Evolutionary conservation across 2,888 invertebrate genomes (phyloP), one percentile per base, ranked within the genome.

Genomic region (Ormyrus labotus): DNA sequence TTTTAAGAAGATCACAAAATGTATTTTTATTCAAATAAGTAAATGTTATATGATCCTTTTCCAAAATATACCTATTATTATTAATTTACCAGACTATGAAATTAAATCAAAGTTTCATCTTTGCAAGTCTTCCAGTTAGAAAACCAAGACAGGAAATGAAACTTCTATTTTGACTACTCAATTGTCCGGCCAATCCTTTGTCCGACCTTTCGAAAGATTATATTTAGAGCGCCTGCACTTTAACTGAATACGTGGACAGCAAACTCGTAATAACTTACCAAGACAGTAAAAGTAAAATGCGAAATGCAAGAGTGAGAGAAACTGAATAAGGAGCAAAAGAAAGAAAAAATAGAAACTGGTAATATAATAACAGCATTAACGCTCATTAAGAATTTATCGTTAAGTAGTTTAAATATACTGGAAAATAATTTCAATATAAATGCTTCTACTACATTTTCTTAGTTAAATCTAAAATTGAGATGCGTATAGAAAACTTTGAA

Each of bases 351-450:
- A 48, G 77, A 47, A 81, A 84, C 76, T 55, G 65, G 75, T 60
- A 87, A 87, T 87, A 86, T 81, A 86, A 85, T 86, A 87, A 87
- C 85, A 84, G 85, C 87, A 87, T 87, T 87, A 86, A 78, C 76
- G 80, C 58, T 73, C 82, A 79, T 85, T 86, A 86, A 85, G 84
- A 85, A 87, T 86, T 87, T 85, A 87, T 86, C 85, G 86, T 81
- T 81, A 83, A 84, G 84, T 79, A 82, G 81, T 84, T 83, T 82
- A 63, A 81, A 83, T 80, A 79, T 83, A 82, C 82, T 84, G 82
- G 82, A 83, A 60, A 61, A 61, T 48, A 47, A 34, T 61, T 19
- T 60, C 34, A 8, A 65, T 50, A 63, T 50, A 50, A 48, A 65
- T 50, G n/a, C 13, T 65, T 45, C n/a, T 63, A 47, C 11, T 47